These are phyloP conservation scores for Erythrocercus mccallii DNA, from an alignment of 2,113 vertebrate species.

Conservation along the genomic window DNA sequence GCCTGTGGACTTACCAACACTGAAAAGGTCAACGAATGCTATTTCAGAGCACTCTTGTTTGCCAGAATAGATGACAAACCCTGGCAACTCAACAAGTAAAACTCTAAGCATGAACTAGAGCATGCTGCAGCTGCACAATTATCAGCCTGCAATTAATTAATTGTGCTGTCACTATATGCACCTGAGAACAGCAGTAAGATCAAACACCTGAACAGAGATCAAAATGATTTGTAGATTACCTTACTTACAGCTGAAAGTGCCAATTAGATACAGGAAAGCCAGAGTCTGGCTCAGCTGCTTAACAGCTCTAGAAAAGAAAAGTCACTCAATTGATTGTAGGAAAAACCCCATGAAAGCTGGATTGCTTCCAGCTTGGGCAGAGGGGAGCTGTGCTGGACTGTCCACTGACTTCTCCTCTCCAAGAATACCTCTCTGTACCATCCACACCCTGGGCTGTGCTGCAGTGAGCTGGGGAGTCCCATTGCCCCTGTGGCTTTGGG, in stretches of 20 bases:
- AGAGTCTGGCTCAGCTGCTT: neutral
- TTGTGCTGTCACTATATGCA: slow-evolving; percentile 32
- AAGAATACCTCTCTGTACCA: too few species aligned
- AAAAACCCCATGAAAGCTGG: neutral
- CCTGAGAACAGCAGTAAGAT: slow-evolving; percentile 54
- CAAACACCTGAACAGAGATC: slow-evolving; percentile 52
- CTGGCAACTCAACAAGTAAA: neutral
- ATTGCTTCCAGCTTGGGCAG: neutral
- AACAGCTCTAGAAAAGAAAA: neutral
- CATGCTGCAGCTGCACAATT: neutral
- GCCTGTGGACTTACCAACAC: neutral
- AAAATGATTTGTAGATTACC: slow-evolving; percentile 56
- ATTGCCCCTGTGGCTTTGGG: accelerated
- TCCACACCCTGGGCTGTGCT: neutral
- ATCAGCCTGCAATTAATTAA: slow-evolving; percentile 43
- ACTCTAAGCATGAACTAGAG: neutral
- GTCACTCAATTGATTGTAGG: neutral
- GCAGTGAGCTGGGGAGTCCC: neutral
- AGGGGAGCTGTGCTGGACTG: neutral
- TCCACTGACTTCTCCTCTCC: neutral
- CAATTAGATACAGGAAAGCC: slow-evolving; percentile 20
- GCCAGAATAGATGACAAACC: neutral
- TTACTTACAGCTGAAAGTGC: slow-evolving; percentile 29
- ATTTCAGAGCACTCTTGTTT: neutral
- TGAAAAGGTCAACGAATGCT: neutral